These are phyloP conservation scores for Polypedilum vanderplanki DNA, from an alignment of 1,140 invertebrate species.

Conservation along the genomic window DNA sequence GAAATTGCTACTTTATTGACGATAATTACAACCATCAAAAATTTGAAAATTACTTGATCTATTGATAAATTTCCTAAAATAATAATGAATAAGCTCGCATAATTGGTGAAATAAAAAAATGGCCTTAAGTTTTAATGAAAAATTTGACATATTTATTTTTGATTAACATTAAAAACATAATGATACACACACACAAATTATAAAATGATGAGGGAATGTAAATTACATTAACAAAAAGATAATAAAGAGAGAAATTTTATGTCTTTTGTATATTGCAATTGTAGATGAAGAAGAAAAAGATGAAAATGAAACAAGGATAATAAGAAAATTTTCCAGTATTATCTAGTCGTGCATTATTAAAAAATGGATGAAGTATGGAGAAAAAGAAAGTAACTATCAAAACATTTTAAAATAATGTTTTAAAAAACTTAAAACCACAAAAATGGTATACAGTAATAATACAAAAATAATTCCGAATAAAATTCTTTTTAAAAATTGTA, in stretches of 20 bases:
- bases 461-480: background rate
- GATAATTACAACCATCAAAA: background rate
- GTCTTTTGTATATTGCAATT: background rate
- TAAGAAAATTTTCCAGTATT: conserved; percentile 25
- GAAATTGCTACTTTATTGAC: background rate
- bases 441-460: conserved; percentile 6
- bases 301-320: conserved; percentile 22
- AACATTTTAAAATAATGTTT: background rate
- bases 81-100: too few relatives aligned
- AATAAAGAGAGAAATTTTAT: background rate
- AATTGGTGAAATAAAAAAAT: too few relatives aligned
- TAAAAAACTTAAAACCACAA: background rate
- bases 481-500: background rate
- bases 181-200: too few relatives aligned
- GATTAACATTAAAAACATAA: too few relatives aligned
- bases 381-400: background rate
- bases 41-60: too few relatives aligned
- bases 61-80: too few relatives aligned
- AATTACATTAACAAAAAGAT: background rate
- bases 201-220: background rate
- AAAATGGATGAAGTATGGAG: background rate
- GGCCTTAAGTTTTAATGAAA: too few relatives aligned
- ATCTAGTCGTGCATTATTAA: conserved; percentile 28
- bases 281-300: background rate
- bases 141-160: too few relatives aligned